phyloP scores from a whole-genome alignment of 64 coral and sea anemone genomes.

The Orbicella faveolata region DNA sequence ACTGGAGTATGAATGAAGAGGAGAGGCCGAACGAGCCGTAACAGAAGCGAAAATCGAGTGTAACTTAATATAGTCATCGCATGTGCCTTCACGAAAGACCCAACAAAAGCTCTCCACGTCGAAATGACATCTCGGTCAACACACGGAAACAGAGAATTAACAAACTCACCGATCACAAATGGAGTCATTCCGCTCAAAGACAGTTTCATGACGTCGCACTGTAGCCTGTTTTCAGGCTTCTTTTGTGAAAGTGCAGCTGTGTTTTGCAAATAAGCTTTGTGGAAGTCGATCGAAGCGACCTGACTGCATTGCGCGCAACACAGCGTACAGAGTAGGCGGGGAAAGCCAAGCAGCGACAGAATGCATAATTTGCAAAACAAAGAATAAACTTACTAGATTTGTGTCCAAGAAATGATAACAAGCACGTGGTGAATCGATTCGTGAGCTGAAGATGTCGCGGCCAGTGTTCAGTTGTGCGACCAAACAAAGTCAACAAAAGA shows the following conservation, averaged over 20 bases:
- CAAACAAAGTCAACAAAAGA: slow-evolving; percentile 50
- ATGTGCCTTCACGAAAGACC: not conserved
- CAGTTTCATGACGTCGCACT: slow-evolving; percentile 18
- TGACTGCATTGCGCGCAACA: not conserved
- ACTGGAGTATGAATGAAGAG: not conserved
- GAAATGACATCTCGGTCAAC: not conserved
- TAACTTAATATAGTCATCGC: slow-evolving; percentile 16
- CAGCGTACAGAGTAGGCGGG: slow-evolving; percentile 27
- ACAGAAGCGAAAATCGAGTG: not conserved
- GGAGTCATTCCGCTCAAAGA: not conserved
- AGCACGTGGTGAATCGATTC: slow-evolving; percentile 20
- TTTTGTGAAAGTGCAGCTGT: not conserved
- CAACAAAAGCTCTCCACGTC: not conserved
- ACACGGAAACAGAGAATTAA: slow-evolving; percentile 24
- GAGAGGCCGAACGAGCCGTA: not conserved
- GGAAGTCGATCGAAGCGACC: not conserved
- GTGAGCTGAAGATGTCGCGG: not conserved
- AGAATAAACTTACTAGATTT: slow-evolving; percentile 27
- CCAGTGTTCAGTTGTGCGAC: not conserved
- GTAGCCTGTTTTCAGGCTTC: not conserved
- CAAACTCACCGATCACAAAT: slow-evolving; percentile 9
- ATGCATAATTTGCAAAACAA: slow-evolving; percentile 47
- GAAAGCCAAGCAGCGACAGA: slow-evolving; percentile 30
- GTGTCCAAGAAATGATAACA: not conserved
- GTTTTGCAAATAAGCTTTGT: not conserved